phyloP scores from a whole-genome alignment of 2,113 vertebrate species.

The Myrmecobius fasciatus region DNA sequence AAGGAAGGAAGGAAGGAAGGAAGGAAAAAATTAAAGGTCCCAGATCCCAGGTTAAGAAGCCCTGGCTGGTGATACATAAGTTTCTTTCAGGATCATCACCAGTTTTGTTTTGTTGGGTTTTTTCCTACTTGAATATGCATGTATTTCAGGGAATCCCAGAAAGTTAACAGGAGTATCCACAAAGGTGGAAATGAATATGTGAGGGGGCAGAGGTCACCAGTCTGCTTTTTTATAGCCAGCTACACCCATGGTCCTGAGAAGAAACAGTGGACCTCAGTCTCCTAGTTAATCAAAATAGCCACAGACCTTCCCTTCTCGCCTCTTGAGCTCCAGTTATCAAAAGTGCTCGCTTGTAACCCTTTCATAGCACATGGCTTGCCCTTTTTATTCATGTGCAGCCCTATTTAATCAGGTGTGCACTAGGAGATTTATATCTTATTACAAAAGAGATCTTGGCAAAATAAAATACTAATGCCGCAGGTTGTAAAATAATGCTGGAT shows the following conservation, averaged over 20 bases:
- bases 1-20: too few species aligned
- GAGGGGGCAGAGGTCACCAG: not conserved
- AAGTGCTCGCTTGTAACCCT: conserved; percentile 27
- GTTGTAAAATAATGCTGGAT: conserved; percentile 37
- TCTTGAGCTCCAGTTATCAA: conserved; percentile 1
- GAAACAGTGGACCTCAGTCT: not conserved
- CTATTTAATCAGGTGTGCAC: conserved; percentile 54
- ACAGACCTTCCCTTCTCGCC: not conserved
- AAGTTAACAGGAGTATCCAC: not conserved
- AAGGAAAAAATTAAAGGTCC: not conserved
- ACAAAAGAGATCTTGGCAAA: conserved; percentile 66
- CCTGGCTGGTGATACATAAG: not conserved
- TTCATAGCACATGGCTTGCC: conserved; percentile 25
- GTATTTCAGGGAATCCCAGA: not conserved
- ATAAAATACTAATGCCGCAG: conserved; percentile 50
- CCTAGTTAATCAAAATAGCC: conserved; percentile 42
- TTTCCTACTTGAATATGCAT: not conserved
- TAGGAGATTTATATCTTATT: conserved; percentile 64
- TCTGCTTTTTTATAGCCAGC: not conserved
- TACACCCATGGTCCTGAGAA: not conserved
- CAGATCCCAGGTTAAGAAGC: not conserved
- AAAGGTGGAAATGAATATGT: not conserved
- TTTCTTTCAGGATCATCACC: not conserved
- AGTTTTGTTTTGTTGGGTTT: not conserved
- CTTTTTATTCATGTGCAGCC: conserved; percentile 40